Conservation (phyloP, 2,113 vertebrate species). For the Corythaixoides concolor region DNA sequence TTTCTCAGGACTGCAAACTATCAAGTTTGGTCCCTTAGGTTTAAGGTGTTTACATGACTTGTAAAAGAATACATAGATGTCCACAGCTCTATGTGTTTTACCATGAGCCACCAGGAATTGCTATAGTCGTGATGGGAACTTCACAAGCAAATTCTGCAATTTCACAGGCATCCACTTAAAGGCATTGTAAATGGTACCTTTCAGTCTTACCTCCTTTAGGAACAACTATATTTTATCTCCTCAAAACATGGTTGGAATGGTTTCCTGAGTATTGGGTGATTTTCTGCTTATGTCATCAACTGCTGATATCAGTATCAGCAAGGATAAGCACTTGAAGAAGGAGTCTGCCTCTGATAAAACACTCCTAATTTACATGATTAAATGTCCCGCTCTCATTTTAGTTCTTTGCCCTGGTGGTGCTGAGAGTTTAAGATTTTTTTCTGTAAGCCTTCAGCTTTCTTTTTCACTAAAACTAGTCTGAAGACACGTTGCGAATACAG, state of each 20-base stretch:
- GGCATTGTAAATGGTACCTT: not conserved
- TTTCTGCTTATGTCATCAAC: not conserved
- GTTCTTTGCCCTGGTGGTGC: not conserved
- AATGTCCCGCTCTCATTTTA: not conserved
- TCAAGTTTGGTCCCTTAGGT: not conserved
- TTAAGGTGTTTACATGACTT: not conserved
- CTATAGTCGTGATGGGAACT: not conserved
- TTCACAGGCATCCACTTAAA: not conserved
- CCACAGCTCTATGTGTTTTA: not conserved
- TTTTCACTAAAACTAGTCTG: not conserved
- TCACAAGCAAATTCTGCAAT: not conserved
- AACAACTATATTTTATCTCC: not conserved
- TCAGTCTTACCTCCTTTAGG: not conserved
- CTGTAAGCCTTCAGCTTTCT: not conserved
- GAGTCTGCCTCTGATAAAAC: not conserved
- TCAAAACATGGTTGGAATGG: not conserved
- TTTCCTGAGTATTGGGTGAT: not conserved
- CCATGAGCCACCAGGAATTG: not conserved
- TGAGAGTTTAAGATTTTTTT: not conserved
- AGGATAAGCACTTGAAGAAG: not conserved
- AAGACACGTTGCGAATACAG: not conserved
- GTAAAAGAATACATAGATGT: not conserved
- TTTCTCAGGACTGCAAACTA: not conserved
- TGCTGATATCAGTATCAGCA: not conserved
- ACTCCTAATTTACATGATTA: not conserved